Base-by-base conservation (phyloP, 2,888 invertebrate genomes). In the Lydus trimaculatus region DNA sequence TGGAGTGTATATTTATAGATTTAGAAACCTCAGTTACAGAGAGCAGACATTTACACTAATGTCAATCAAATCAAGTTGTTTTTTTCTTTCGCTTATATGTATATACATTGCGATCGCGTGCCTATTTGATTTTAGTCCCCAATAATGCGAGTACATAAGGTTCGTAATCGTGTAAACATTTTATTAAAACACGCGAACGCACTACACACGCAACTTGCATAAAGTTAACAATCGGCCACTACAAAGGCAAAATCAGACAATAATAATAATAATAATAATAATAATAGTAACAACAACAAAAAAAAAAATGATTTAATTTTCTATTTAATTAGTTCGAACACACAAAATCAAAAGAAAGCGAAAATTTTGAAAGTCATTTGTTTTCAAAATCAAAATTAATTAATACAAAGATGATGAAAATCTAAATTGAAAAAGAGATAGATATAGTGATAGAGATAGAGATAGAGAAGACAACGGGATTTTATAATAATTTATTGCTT, bases 141-240 rank as follows among this genome's bases (percentile, higher is more conserved):
- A 56, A 56, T 56, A 56, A 56, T 56, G 25, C 73, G 72, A 66
- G 67, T 72, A 69, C 80, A 76, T 81, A 82, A 79, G 80, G 82
- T 75, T 73, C 73, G 79, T 69, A 83, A 75, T 84, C 80, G 81
- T 76, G 74, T 74, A 74, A 73, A 77, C 67, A 56, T 25, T 56
- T 69, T 64, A 43, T 60, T 72, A 71, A 72, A 76, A 79, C 84
- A 84, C 83, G 84, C 84, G 74, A 83, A 83, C 81, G 82, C 83
- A 82, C 75, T 25, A 28, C 75, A 71, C 84, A 84, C 83, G 84
- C 84, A 83, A 83, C 82, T 82, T 83, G 83, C 83, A 83, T 83
- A 82, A 83, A 56, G 80, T 81, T 79, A 79, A 79, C 79, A 80
- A 76, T 79, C 73, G 76, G 75, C 79, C 79, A 78, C 77, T 77